These are phyloP conservation scores for Liasis olivaceus DNA, from an alignment of 2,797 vertebrate genomes.

Conservation along the genomic window DNA sequence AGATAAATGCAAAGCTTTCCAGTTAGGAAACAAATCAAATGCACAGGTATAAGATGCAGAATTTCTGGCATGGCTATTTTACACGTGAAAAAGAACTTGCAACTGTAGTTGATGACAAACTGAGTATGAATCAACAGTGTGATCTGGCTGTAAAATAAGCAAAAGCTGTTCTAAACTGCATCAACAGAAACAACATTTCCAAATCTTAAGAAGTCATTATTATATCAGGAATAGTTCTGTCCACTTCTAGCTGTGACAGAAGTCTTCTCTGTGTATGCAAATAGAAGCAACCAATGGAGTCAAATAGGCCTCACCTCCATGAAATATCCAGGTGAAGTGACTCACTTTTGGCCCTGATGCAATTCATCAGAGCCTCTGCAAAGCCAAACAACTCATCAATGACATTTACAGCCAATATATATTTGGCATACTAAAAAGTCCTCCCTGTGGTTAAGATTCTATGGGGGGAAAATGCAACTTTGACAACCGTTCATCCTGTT, in stretches of 20 bases:
- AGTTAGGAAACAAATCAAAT: background rate
- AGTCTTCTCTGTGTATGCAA: background rate
- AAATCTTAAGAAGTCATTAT: background rate
- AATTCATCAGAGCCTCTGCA: background rate
- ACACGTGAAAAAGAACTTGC: background rate
- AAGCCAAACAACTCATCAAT: background rate
- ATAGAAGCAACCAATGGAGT: background rate
- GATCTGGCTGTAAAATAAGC: background rate
- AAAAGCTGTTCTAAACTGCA: background rate
- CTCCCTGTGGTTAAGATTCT: too few species aligned
- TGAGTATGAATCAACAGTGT: background rate
- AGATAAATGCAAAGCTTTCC: background rate
- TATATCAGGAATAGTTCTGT: background rate
- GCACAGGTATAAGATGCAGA: background rate
- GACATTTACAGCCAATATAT: background rate
- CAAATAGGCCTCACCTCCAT: background rate
- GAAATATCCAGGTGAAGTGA: background rate
- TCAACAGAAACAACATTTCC: background rate
- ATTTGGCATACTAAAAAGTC: too few species aligned
- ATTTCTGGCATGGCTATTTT: background rate
- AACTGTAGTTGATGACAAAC: background rate
- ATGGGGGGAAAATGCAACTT: background rate
- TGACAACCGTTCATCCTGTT: background rate
- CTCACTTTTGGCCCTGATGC: background rate
- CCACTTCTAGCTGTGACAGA: background rate